These are phyloP conservation scores for Melitaea athalia DNA, from an alignment of 2,888 invertebrate genomes.

Conservation along the genomic window DNA sequence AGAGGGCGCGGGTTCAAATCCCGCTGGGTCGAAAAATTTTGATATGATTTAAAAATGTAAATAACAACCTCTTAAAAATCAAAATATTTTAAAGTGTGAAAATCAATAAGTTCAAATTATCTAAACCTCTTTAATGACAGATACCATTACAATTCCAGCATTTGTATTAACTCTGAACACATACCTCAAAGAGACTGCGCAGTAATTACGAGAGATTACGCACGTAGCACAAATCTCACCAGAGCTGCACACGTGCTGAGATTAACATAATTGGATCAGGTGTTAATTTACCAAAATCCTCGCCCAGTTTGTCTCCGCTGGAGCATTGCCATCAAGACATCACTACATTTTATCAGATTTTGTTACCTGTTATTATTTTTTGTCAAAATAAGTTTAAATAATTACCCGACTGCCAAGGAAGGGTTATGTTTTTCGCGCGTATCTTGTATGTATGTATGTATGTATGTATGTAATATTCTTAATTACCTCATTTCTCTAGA, in stretches of 20 bases:
- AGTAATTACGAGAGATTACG: slow-evolving; percentile 44
- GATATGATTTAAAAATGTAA: too few species aligned
- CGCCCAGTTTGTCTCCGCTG: slow-evolving; percentile 31
- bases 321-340: slow-evolving; percentile 21
- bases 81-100: not conserved
- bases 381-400: too few species aligned
- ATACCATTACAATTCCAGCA: slow-evolving; percentile 22
- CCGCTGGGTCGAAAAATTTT: too few species aligned
- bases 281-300: slow-evolving; percentile 46
- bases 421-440: too few species aligned
- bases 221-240: slow-evolving; percentile 42
- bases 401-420: too few species aligned
- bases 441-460: too few species aligned
- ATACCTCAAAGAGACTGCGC: slow-evolving; percentile 40
- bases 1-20: too few species aligned
- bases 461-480: too few species aligned
- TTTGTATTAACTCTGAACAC: slow-evolving; percentile 32
- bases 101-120: slow-evolving; percentile 13
- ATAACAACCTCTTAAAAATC: not conserved
- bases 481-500: too few species aligned
- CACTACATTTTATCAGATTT: slow-evolving; percentile 25
- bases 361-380: not conserved
- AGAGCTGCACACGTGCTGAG: slow-evolving; percentile 40
- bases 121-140: slow-evolving; percentile 16
- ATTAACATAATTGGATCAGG: slow-evolving; percentile 48